Evolutionary conservation across 2,113 vertebrate species (phyloP).

Genomic region (Addax nasomaculatus): DNA sequence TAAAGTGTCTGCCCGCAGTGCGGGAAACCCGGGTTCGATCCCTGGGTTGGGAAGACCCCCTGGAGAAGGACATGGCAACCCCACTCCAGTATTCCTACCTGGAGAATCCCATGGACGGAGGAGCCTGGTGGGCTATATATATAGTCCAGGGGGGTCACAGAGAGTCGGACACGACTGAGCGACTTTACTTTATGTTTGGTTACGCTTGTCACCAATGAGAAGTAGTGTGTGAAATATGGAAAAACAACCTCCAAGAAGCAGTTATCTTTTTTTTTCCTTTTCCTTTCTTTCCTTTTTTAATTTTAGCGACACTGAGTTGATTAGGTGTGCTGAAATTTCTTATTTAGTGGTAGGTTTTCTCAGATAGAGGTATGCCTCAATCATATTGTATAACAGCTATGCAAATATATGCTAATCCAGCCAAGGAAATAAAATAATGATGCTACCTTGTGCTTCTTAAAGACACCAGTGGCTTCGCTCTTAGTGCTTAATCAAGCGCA

Average conservation of each 20-base stretch:
- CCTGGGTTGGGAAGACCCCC: too few species aligned
- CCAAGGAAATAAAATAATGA: not conserved
- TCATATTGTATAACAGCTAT: not conserved
- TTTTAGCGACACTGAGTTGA: not conserved
- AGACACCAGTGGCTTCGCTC: not conserved
- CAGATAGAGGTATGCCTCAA: not conserved
- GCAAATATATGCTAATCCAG: conserved; percentile 38
- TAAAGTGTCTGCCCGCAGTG: too few species aligned
- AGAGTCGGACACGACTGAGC: too few species aligned
- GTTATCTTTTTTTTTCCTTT: not conserved
- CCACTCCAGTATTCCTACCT: too few species aligned
- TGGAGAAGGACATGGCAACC: too few species aligned
- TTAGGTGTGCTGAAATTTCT: not conserved
- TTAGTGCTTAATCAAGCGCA: not conserved
- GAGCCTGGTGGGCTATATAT: too few species aligned
- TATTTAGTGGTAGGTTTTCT: conserved; percentile 50
- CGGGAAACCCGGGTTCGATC: accelerated
- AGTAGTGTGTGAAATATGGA: not conserved
- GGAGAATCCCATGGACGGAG: too few species aligned
- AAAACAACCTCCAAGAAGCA: not conserved
- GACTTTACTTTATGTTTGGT: not conserved
- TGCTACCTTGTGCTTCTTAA: not conserved
- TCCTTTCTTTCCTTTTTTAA: not conserved
- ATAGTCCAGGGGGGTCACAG: too few species aligned
- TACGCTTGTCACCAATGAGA: not conserved